Conservation (phyloP, 2,888 invertebrate genomes). For the Aricia artaxerxes region DNA sequence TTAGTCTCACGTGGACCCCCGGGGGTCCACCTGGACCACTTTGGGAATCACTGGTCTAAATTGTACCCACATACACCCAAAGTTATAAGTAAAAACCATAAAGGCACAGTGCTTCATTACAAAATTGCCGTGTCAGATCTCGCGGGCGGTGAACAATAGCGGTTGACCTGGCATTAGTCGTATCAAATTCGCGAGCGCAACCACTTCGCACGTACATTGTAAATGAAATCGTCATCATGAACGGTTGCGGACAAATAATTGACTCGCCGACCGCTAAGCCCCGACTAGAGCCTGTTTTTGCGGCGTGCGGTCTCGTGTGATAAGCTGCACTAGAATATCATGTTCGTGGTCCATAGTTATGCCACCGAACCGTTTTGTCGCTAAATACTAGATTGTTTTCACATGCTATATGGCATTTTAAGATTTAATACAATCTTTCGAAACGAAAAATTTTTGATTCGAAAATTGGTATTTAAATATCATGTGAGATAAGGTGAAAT, state of each 20-base stretch:
- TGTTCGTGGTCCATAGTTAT: conserved; percentile 6
- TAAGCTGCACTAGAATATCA: conserved; percentile 20
- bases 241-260: conserved; percentile 19
- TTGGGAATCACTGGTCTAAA: no score
- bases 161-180: not conserved
- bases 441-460: no score
- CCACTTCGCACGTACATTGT: conserved; percentile 1
- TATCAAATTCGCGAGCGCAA: not conserved
- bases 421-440: no score
- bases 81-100: no score
- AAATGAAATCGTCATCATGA: conserved; percentile 23
- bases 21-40: no score
- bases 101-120: no score
- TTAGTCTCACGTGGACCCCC: no score
- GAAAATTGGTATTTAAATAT: no score
- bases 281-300: conserved; percentile 20
- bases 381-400: not conserved
- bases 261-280: conserved; percentile 26
- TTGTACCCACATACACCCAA: no score
- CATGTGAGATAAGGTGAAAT: no score
- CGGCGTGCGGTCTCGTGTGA: conserved; percentile 22
- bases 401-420: no score
- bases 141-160: not conserved
- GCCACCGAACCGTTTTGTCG: not conserved
- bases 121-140: not conserved